phyloP scores from a whole-genome alignment of 2,888 invertebrate genomes.

The Pardosa pseudoannulata region DNA sequence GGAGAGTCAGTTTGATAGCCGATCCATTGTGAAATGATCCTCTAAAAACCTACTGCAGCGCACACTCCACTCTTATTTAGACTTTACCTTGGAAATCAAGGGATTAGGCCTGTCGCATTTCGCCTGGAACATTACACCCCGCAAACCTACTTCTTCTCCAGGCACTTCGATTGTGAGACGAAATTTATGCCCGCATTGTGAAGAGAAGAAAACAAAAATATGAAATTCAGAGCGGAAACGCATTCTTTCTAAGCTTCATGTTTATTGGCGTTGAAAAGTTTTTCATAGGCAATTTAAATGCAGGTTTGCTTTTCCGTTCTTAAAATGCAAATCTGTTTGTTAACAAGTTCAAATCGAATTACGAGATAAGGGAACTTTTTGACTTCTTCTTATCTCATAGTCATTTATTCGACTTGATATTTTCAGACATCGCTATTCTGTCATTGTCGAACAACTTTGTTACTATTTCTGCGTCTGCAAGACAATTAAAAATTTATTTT shows the following conservation, averaged over 20 bases:
- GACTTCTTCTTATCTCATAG: too few relatives aligned
- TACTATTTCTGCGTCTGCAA: too few relatives aligned
- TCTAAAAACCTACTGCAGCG: background rate
- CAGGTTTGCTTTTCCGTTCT: too few relatives aligned
- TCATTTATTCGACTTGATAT: too few relatives aligned
- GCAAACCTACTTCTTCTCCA: background rate
- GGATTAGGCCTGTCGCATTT: background rate
- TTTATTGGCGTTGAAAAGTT: background rate
- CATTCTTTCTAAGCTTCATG: background rate
- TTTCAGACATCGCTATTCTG: too few relatives aligned
- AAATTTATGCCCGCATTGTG: conserved; percentile 1
- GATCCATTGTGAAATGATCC: background rate
- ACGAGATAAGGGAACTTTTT: too few relatives aligned
- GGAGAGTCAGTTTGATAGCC: too few relatives aligned
- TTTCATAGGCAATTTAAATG: background rate
- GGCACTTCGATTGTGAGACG: background rate
- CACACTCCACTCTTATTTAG: background rate
- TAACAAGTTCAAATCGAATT: too few relatives aligned
- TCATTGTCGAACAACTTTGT: too few relatives aligned
- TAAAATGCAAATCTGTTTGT: too few relatives aligned
- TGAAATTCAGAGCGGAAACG: conserved; percentile 8
- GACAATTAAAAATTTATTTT: too few relatives aligned
- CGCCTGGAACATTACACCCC: background rate
- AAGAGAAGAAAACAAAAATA: too few relatives aligned
- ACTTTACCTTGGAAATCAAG: background rate